phyloP scores from a whole-genome alignment of 2,797 vertebrate genomes.

The Sebastes umbrosus region DNA sequence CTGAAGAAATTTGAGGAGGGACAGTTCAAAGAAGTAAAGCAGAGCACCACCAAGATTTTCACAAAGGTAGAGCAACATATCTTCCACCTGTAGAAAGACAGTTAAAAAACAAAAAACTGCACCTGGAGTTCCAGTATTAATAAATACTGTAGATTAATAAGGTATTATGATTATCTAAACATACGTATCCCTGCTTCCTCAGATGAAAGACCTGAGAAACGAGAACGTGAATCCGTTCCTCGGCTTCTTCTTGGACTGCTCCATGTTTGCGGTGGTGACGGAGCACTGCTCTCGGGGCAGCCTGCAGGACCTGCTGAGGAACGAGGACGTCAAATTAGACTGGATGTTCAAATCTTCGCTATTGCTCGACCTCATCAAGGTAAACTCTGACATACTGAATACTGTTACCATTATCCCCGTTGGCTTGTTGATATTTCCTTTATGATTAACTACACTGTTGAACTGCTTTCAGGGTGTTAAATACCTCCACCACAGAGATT shows the following conservation, averaged over 20 bases:
- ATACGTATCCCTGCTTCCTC: not conserved
- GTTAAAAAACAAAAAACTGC: not conserved
- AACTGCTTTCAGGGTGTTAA: slow-evolving; percentile 87
- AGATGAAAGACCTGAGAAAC: slow-evolving; percentile 89
- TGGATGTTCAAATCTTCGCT: slow-evolving; percentile 92
- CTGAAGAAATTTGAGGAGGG: slow-evolving; percentile 88
- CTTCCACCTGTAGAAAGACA: not conserved
- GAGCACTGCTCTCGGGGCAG: slow-evolving; percentile 89
- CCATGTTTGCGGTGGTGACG: slow-evolving; percentile 85
- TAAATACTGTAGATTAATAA: not conserved
- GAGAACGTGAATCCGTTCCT: slow-evolving; percentile 88
- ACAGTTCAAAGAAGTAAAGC: slow-evolving; percentile 81
- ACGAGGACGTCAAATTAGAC: slow-evolving; percentile 88
- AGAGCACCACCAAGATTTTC: slow-evolving; percentile 85
- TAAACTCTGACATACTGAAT: slow-evolving; percentile 23
- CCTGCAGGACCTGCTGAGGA: slow-evolving; percentile 86
- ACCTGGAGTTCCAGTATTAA: not conserved
- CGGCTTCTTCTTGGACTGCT: slow-evolving; percentile 84
- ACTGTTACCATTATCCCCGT: not conserved
- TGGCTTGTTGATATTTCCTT: not conserved
- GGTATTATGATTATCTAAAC: not conserved
- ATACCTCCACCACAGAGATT: slow-evolving; percentile 90
- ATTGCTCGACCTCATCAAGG: slow-evolving; percentile 88
- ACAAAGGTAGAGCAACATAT: slow-evolving; percentile 83
- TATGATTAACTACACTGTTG: not conserved